These are phyloP conservation scores for Synodontis membranacea DNA, from an alignment of 2,113 vertebrate species.

Conservation along the genomic window DNA sequence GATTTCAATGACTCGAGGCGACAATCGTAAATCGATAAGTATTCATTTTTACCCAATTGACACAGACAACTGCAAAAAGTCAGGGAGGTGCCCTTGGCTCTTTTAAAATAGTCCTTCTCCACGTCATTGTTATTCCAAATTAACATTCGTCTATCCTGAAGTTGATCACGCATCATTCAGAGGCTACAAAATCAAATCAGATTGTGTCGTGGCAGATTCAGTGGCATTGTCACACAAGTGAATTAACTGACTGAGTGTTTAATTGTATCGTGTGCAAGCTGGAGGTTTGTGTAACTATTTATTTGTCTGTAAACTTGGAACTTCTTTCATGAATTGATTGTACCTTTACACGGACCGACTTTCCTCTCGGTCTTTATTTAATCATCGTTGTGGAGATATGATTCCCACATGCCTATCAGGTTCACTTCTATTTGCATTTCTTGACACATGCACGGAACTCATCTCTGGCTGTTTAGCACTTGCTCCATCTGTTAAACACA, in stretches of 20 bases:
- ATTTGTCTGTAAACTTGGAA: not conserved
- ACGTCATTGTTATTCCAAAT: too few relatives aligned
- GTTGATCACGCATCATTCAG: not conserved
- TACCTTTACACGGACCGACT: not conserved
- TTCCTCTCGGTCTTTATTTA: slow-evolving; percentile 8
- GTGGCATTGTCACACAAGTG: too few relatives aligned
- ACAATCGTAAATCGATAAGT: too few relatives aligned
- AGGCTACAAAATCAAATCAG: not conserved
- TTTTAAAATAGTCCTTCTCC: too few relatives aligned
- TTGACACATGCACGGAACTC: not conserved
- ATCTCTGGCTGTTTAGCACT: not conserved
- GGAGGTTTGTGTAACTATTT: not conserved
- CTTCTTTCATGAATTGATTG: not conserved
- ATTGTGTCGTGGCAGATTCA: too few relatives aligned
- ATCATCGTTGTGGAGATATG: not conserved
- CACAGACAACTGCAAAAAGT: too few relatives aligned
- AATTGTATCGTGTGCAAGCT: not conserved
- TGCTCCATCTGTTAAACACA: not conserved
- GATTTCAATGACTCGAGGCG: too few relatives aligned
- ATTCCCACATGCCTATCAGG: slow-evolving; percentile 2
- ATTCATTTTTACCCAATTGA: too few relatives aligned
- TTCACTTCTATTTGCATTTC: slow-evolving; percentile 8
- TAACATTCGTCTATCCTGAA: not conserved
- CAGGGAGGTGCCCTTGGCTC: too few relatives aligned
- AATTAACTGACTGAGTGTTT: not conserved